Base-by-base conservation (phyloP, 2,797 vertebrate genomes). In the Eulemur albifrons region DNA sequence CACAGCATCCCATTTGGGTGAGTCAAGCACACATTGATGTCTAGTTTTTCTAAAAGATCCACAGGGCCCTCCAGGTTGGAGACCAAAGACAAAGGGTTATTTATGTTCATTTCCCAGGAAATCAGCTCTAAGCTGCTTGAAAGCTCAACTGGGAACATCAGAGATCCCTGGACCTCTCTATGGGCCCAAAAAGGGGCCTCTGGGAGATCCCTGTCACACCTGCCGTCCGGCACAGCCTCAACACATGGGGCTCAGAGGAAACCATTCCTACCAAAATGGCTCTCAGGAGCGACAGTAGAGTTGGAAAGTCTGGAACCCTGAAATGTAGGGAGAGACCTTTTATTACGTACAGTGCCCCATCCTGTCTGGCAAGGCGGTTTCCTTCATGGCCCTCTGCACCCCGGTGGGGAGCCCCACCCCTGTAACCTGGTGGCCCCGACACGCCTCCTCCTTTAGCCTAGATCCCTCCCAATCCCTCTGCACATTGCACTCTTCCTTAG, bases 281-380 rank as follows among this genome's bases (percentile, higher is more conserved):
- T 52, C 77, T 45, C 18, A n/a, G 63, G 9, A 73, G 48, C 48
- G 14, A 5, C 10, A 45, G 32, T 11, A 52, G 27, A 48, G 14
- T 0, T 5, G 32, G 69, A 77, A 81, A 79, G 40, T 59, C 59
- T 32, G 9, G 73, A 40, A 40, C 21, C 52, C 87, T 80, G 67
- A 72, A 12, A 59, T 0, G 1, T 3, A 79, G 38, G 30, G 21
- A 5, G 12, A 9, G 65, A 11, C 10, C 21, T 43, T 92, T 72
- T 54, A 9, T 17, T 1, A 14, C 0, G 25, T 7, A 25, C 5
- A 32, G 0, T 63, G 21, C 14, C 40, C 43, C 1, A 20, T 17
- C 32, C 45, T 54, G 30, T n/a, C 43, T 4, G 11, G 21, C 7
- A 11, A 90, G 76, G 61, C 20, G 1, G 1, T 7, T 14, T 40